Evolutionary conservation across 2,888 invertebrate species (phyloP).

Genomic region (Drosophila stalkeri): DNA sequence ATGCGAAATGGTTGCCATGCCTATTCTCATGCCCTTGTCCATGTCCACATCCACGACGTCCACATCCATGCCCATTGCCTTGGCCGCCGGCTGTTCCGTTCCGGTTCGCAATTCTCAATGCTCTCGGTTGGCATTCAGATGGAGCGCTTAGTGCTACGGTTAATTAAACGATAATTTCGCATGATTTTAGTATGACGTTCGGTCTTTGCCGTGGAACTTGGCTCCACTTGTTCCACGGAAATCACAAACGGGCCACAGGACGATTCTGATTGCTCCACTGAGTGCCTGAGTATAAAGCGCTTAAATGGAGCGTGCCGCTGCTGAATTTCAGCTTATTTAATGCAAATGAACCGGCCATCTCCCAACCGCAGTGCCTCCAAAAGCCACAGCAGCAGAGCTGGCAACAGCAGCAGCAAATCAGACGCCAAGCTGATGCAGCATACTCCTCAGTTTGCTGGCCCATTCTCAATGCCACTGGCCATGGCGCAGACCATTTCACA

Average conservation of each 20-base stretch:
- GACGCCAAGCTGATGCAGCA: slow-evolving; percentile 11
- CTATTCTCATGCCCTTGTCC: slow-evolving; percentile 9
- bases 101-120: slow-evolving; percentile 27
- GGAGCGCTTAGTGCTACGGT: slow-evolving; percentile 72
- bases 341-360: slow-evolving; percentile 82
- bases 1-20: slow-evolving; percentile 7
- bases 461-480: background rate
- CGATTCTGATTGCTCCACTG: slow-evolving; percentile 47
- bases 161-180: slow-evolving; percentile 84
- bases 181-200: slow-evolving; percentile 58
- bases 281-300: slow-evolving; percentile 64
- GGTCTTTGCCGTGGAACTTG: slow-evolving; percentile 8
- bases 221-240: slow-evolving; percentile 53
- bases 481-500: slow-evolving; percentile 52
- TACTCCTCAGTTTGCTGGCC: background rate
- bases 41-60: background rate
- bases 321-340: slow-evolving; percentile 85
- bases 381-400: slow-evolving; percentile 2
- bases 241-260: slow-evolving; percentile 34
- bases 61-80: background rate
- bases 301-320: slow-evolving; percentile 79
- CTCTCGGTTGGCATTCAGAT: slow-evolving; percentile 35
- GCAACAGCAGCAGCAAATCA: slow-evolving; percentile 3
- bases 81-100: slow-evolving; percentile 16
- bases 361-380: slow-evolving; percentile 20